Conservation (phyloP, 2,888 invertebrate genomes). For the Chrysotoxum bicinctum region DNA sequence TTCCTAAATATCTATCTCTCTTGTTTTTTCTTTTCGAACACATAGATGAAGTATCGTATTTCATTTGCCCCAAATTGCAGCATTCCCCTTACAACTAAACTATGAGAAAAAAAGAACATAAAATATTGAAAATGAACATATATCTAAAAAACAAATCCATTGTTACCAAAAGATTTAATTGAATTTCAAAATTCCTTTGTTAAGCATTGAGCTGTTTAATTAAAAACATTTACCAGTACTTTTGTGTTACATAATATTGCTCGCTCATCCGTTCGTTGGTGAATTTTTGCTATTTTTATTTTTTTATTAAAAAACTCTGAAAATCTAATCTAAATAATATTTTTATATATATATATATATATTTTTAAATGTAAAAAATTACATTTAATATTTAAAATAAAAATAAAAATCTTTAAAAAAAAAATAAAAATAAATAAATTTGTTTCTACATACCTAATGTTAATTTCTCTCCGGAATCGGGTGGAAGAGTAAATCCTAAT, state of each 20-base stretch:
- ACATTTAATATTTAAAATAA: constrained; percentile 7
- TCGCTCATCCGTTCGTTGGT: constrained; percentile 26
- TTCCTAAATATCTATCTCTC: not conserved
- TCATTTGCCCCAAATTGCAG: constrained; percentile 27
- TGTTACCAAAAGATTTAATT: constrained; percentile 49
- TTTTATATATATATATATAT: constrained; percentile 4
- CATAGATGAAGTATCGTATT: constrained; percentile 14
- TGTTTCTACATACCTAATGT: constrained; percentile 81
- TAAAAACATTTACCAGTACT: constrained; percentile 64
- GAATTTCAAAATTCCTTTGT: constrained; percentile 35
- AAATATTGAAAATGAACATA: not conserved
- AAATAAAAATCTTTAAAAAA: not conserved
- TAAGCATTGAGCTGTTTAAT: constrained; percentile 43
- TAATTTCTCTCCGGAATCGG: constrained; percentile 86
- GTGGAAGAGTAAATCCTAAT: constrained; percentile 98
- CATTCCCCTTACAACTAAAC: constrained; percentile 16
- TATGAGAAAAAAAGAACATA: constrained; percentile 5
- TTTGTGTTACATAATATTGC: constrained; percentile 13
- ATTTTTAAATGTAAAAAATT: constrained; percentile 18
- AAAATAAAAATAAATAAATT: not conserved
- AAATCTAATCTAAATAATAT: constrained; percentile 66
- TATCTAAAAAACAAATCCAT: not conserved
- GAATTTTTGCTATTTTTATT: constrained; percentile 2
- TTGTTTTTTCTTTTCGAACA: not conserved
- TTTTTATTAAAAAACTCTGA: constrained; percentile 28